Evolutionary conservation across 2,888 invertebrate species (phyloP).

Genomic region (Chrysolina haemoptera): DNA sequence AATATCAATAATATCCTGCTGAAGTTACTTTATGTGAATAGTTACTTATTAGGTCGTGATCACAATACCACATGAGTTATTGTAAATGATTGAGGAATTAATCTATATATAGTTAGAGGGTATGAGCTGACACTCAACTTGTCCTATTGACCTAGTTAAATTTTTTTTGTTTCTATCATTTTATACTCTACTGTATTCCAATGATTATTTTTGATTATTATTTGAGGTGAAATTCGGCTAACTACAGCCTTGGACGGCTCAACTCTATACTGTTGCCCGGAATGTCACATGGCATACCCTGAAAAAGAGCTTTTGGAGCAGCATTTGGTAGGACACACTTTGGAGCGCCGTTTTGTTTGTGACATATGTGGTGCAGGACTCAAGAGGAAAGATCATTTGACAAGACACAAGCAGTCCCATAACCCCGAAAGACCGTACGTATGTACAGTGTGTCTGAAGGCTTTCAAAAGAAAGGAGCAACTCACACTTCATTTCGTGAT

Average conservation of each 20-base stretch:
- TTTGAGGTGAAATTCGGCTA: conserved; percentile 77
- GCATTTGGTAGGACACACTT: conserved; percentile 88
- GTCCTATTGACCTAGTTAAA: too few species aligned
- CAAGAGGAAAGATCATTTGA: conserved; percentile 89
- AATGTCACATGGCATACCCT: conserved; percentile 92
- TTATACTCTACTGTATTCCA: too few species aligned
- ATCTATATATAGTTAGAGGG: too few species aligned
- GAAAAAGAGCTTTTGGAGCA: conserved; percentile 88
- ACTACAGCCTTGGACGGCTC: conserved; percentile 88
- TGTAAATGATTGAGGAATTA: too few species aligned
- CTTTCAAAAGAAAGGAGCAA: conserved; percentile 91
- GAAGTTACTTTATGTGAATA: too few species aligned
- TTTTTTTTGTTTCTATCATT: too few species aligned
- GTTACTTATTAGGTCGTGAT: too few species aligned
- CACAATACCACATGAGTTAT: too few species aligned
- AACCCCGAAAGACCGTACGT: conserved; percentile 92
- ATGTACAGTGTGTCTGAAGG: conserved; percentile 89
- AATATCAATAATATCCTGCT: too few species aligned
- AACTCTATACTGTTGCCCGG: conserved; percentile 88
- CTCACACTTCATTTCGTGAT: conserved; percentile 91
- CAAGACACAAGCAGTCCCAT: conserved; percentile 89
- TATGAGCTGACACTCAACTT: not conserved
- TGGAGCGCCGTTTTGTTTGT: conserved; percentile 88
- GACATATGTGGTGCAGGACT: conserved; percentile 91
- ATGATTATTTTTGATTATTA: not conserved